Conservation (phyloP, 2,113 vertebrate genomes). For the Argyrosomus japonicus region DNA sequence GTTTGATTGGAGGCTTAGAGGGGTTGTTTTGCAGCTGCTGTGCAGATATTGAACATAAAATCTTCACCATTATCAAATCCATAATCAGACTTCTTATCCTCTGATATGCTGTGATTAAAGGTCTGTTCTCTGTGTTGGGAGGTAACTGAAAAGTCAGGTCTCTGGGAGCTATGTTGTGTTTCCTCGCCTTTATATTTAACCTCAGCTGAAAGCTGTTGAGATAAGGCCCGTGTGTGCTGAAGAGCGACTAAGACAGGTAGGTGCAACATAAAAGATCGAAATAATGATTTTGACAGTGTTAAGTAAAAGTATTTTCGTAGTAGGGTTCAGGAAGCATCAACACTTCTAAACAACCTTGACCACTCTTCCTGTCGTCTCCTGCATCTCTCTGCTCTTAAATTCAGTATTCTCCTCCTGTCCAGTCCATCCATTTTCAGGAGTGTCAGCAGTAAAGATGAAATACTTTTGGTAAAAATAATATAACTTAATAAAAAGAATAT, state of each 20-base stretch:
- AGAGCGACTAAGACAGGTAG: slow-evolving; percentile 1
- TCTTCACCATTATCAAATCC: slow-evolving; percentile 51
- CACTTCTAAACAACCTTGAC: background rate
- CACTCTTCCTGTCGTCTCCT: background rate
- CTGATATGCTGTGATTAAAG: slow-evolving; percentile 31
- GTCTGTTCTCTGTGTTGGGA: slow-evolving; percentile 1
- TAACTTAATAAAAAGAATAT: too few relatives aligned
- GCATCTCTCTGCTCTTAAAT: too few relatives aligned
- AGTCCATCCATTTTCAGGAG: too few relatives aligned
- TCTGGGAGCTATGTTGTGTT: background rate
- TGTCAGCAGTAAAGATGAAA: too few relatives aligned
- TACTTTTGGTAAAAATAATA: too few relatives aligned
- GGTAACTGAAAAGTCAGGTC: slow-evolving; percentile 32
- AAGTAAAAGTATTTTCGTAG: background rate
- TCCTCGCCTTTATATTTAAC: slow-evolving; percentile 29
- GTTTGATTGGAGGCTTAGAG: slow-evolving; percentile 13
- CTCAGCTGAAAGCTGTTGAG: slow-evolving; percentile 16
- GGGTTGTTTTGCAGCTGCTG: slow-evolving; percentile 6
- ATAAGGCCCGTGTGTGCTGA: slow-evolving; percentile 2
- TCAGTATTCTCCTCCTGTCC: too few relatives aligned
- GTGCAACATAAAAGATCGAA: background rate
- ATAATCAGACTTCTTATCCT: slow-evolving; percentile 49
- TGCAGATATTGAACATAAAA: slow-evolving; percentile 49
- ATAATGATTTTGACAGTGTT: background rate
- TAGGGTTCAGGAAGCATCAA: background rate